phyloP scores from a whole-genome alignment of 92 coral and sea anemone genomes.

The Virgularia gustaviana region DNA sequence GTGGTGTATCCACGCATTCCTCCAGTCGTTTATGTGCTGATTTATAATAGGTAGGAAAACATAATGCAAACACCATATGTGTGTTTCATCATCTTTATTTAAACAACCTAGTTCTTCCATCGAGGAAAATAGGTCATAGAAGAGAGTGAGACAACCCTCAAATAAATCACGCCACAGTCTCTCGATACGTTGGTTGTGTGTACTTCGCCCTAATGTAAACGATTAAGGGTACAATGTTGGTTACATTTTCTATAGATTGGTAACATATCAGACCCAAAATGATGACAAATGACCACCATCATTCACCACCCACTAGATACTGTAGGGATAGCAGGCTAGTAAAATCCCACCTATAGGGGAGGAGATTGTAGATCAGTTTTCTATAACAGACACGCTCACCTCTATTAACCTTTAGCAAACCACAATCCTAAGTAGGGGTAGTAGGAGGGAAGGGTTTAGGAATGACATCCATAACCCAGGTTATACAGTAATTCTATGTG shows the following conservation, averaged over 20 bases:
- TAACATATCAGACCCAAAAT: no score
- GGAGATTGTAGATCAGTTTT: no score
- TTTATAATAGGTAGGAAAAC: slow-evolving; percentile 52
- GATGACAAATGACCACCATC: no score
- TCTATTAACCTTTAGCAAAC: no score
- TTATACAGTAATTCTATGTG: background rate
- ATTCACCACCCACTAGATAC: no score
- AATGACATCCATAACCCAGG: background rate
- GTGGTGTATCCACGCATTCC: slow-evolving; percentile 58
- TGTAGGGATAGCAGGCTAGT: no score
- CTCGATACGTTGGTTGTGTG: slow-evolving; percentile 56
- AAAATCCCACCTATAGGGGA: no score
- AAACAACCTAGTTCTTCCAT: slow-evolving; percentile 40
- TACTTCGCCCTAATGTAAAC: slow-evolving; percentile 47
- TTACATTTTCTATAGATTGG: no score
- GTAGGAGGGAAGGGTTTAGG: background rate
- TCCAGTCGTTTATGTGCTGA: slow-evolving; percentile 56
- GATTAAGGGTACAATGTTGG: no score
- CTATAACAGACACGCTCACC: no score
- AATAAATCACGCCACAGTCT: slow-evolving; percentile 50
- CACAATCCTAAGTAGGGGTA: background rate
- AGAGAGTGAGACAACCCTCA: slow-evolving; percentile 39
- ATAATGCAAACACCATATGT: slow-evolving; percentile 61
- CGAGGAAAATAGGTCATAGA: slow-evolving; percentile 43
- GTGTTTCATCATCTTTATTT: slow-evolving; percentile 45